Evolutionary conservation across 2,888 invertebrate genomes (phyloP).

Genomic region (Agrotis exclamationis): DNA sequence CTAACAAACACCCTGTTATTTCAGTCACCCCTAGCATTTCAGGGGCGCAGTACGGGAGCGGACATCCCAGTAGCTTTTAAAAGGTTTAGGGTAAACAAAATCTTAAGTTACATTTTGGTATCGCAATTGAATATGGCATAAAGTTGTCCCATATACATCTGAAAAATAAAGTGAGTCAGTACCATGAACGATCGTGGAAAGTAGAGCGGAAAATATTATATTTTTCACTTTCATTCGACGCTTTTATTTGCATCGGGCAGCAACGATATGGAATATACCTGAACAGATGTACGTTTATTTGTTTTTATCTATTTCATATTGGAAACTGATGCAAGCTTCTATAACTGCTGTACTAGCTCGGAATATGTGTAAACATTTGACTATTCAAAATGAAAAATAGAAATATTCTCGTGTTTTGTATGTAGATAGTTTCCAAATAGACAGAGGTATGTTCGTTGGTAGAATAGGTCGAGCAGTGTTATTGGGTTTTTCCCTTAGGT

Average conservation of each 20-base stretch:
- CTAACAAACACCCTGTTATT: too few species aligned
- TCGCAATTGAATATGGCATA: not conserved
- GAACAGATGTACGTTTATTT: slow-evolving; percentile 5
- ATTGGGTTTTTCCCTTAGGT: too few species aligned
- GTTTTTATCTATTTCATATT: slow-evolving; percentile 18
- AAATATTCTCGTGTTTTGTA: not conserved
- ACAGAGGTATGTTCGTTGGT: too few species aligned
- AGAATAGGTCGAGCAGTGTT: too few species aligned
- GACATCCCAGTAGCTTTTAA: too few species aligned
- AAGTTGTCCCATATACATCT: slow-evolving; percentile 18
- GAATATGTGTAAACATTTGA: not conserved
- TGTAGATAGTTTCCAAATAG: not conserved
- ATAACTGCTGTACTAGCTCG: not conserved
- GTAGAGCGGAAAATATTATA: slow-evolving; percentile 50
- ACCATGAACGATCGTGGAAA: slow-evolving; percentile 9
- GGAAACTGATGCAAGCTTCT: slow-evolving; percentile 1
- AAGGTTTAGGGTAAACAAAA: not conserved
- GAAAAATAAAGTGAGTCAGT: slow-evolving; percentile 11
- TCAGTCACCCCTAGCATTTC: too few species aligned
- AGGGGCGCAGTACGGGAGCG: too few species aligned
- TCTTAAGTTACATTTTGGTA: not conserved
- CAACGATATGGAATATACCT: not conserved
- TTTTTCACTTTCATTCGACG: slow-evolving; percentile 46
- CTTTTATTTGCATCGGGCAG: slow-evolving; percentile 43
- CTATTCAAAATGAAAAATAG: not conserved